Evolutionary conservation across 2,797 vertebrate species (phyloP).

Genomic region (Muraenolepis orangiensis): DNA sequence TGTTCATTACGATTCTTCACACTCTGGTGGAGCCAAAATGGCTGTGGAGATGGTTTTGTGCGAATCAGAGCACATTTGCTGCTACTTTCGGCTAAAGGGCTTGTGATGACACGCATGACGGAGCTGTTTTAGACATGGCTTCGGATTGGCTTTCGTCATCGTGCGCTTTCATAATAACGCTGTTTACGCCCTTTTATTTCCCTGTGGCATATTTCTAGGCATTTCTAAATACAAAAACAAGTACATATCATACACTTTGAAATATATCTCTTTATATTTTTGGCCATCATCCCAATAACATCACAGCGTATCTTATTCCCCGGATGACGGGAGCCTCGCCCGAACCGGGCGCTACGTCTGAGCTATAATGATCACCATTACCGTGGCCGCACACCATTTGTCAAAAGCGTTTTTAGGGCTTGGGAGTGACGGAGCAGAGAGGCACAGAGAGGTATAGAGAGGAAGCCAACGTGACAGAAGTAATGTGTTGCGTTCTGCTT

Average conservation of each 20-base stretch:
- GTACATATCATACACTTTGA: neutral
- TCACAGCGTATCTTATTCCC: neutral
- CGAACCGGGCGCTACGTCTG: neutral
- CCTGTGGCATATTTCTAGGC: neutral
- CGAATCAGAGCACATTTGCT: constrained; percentile 43
- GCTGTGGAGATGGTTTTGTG: constrained; percentile 36
- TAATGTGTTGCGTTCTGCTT: neutral
- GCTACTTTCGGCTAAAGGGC: constrained; percentile 29
- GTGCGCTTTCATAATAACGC: neutral
- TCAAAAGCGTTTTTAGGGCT: neutral
- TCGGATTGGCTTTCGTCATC: constrained; percentile 13
- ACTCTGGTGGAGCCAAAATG: constrained; percentile 41
- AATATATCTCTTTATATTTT: neutral
- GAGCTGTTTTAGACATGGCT: constrained; percentile 31
- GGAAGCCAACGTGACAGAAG: neutral
- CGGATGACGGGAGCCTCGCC: neutral
- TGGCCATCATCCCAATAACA: neutral
- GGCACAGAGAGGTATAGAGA: neutral
- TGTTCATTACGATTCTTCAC: constrained; percentile 57
- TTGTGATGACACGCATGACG: constrained; percentile 36
- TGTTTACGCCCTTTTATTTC: neutral
- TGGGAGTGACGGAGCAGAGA: neutral
- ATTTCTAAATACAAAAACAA: neutral
- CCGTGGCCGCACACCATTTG: neutral
- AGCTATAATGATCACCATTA: neutral